Percentiles rank a stretch among this genome's conserved stretches.
These are phyloP conservation scores for Atta texana DNA, from an alignment of 1,140 invertebrate species.

Conservation along the genomic window DNA sequence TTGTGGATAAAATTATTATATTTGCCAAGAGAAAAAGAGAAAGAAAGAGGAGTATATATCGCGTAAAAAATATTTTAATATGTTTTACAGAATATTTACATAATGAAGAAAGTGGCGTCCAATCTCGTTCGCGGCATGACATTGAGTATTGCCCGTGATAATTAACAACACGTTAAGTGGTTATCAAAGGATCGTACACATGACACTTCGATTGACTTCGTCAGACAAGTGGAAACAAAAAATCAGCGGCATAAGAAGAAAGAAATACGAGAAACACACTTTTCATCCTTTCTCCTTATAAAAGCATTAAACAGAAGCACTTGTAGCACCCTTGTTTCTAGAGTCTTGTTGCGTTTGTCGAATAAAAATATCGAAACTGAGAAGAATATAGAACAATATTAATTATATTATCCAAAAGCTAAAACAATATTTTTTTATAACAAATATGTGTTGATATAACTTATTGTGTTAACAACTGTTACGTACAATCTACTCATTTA, in stretches of 20 bases:
- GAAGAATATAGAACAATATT: constrained; percentile 7
- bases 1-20: constrained; percentile 47
- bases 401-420: background rate
- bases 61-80: constrained; percentile 52
- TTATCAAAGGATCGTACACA: background rate
- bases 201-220: constrained; percentile 18
- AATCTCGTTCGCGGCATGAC: constrained; percentile 51
- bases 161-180: constrained; percentile 66
- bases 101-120: constrained; percentile 15
- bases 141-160: constrained; percentile 49
- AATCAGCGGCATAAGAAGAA: background rate
- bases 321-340: background rate
- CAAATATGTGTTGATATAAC: background rate
- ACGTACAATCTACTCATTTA: background rate
- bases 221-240: constrained; percentile 62
- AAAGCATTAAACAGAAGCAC: background rate
- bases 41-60: background rate
- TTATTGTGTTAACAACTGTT: background rate
- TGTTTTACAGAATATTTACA: constrained; percentile 46
- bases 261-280: background rate
- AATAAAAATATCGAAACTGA: background rate
- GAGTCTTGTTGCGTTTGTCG: background rate
- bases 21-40: constrained; percentile 35
- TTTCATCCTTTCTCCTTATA: background rate
- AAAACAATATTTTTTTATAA: background rate